phyloP scores from a whole-genome alignment of 2,888 invertebrate species.

The Dicyrtomina minuta region DNA sequence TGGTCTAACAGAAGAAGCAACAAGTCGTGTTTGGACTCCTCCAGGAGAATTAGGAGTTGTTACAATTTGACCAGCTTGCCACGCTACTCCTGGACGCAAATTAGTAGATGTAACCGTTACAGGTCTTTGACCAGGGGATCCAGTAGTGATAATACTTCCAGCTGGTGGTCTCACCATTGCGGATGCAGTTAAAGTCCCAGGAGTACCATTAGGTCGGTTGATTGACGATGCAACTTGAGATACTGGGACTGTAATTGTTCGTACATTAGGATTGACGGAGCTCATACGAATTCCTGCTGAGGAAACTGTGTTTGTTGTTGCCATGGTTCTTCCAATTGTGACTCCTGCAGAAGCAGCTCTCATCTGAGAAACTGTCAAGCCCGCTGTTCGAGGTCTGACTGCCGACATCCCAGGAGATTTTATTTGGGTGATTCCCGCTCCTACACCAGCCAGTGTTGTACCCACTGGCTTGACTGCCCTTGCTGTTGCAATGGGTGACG shows the following conservation, averaged over 20 bases:
- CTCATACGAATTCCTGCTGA: conserved; percentile 10
- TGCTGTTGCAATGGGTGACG: conserved; percentile 19
- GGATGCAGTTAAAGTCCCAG: conserved; percentile 21
- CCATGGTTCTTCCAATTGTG: background rate
- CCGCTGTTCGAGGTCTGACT: conserved; percentile 31
- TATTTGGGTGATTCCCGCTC: background rate
- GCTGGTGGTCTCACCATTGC: conserved; percentile 27
- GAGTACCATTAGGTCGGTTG: background rate
- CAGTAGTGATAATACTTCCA: conserved; percentile 6
- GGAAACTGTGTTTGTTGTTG: conserved; percentile 10
- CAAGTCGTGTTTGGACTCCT: conserved; percentile 13
- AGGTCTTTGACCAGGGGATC: conserved; percentile 40
- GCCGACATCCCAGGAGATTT: conserved; percentile 29
- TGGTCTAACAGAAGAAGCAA: conserved; percentile 37
- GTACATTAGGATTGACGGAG: conserved; percentile 16
- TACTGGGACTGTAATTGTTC: conserved; percentile 17
- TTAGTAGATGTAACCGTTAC: conserved; percentile 42
- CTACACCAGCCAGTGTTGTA: background rate
- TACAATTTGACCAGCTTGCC: conserved; percentile 27
- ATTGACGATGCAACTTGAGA: background rate
- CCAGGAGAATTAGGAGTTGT: background rate
- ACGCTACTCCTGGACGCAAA: conserved; percentile 34
- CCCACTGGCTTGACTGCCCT: conserved; percentile 20
- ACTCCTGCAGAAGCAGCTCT: conserved; percentile 25
- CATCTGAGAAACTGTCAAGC: conserved; percentile 45